Percentiles rank a stretch among this genome's conserved stretches.
phyloP scores from a whole-genome alignment of 2,888 invertebrate genomes.

The Sialis lutaria region DNA sequence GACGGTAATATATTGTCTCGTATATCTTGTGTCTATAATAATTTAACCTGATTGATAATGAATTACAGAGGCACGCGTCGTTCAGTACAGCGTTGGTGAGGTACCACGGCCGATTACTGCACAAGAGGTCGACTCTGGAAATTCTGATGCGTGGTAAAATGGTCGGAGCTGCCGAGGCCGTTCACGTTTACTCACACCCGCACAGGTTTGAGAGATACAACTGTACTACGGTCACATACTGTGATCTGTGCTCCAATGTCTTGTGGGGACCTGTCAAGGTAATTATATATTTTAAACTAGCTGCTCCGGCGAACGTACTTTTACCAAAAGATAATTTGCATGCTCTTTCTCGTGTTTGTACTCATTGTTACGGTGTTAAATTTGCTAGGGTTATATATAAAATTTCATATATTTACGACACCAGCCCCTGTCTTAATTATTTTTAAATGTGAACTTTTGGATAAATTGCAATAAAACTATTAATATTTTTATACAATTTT shows the following conservation, averaged over 20 bases:
- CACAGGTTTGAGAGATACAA: conserved; percentile 73
- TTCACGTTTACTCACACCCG: conserved; percentile 51
- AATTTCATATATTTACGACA: no score
- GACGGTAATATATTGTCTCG: conserved; percentile 32
- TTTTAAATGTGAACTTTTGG: no score
- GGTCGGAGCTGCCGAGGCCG: conserved; percentile 34
- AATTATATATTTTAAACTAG: conserved; percentile 17
- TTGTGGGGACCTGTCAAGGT: conserved; percentile 85
- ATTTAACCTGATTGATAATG: conserved; percentile 6
- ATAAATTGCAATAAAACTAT: no score
- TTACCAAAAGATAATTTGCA: no score
- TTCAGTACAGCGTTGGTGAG: conserved; percentile 75
- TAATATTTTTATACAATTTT: no score
- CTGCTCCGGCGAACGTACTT: no score
- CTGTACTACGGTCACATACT: conserved; percentile 71
- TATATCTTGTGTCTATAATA: not conserved
- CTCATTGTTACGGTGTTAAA: no score
- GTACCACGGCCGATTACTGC: conserved; percentile 67
- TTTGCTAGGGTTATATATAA: no score
- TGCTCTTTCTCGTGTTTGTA: no score
- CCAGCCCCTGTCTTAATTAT: no score
- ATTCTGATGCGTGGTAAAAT: conserved; percentile 64
- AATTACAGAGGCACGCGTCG: conserved; percentile 56
- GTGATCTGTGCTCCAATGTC: conserved; percentile 77
- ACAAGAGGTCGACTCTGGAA: conserved; percentile 80